Conservation (phyloP, 2,113 vertebrate genomes). For the Oophaga pumilio region DNA sequence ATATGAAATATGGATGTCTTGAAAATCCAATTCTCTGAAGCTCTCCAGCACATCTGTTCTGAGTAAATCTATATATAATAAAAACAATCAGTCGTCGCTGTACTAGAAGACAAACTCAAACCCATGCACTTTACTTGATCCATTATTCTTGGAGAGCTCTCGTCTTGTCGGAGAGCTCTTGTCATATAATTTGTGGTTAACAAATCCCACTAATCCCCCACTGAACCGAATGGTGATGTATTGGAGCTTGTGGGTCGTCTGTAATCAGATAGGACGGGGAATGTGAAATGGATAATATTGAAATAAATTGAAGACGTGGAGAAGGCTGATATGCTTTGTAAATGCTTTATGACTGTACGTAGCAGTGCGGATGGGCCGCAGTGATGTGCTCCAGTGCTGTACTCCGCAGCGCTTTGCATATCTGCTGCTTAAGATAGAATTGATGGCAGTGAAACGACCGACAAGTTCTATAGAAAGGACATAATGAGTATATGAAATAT, state of each 20-base stretch:
- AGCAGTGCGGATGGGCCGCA: neutral
- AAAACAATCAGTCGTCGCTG: slow-evolving; percentile 1
- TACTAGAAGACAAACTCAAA: neutral
- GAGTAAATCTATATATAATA: slow-evolving; percentile 4
- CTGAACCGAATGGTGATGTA: neutral
- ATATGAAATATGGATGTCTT: slow-evolving; percentile 13
- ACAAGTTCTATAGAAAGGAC: neutral
- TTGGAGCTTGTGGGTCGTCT: neutral
- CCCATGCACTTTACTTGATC: slow-evolving; percentile 7
- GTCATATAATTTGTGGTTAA: slow-evolving; percentile 27
- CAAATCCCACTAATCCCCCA: slow-evolving; percentile 20
- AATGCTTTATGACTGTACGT: neutral
- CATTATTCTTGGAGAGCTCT: slow-evolving; percentile 23
- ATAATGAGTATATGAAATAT: neutral
- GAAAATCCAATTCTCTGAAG: slow-evolving; percentile 1
- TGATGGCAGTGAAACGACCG: neutral
- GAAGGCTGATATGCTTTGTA: neutral
- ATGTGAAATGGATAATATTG: neutral
- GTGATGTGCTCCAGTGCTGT: neutral
- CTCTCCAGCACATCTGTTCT: neutral
- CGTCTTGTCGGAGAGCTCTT: slow-evolving; percentile 15
- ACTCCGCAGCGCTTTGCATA: neutral
- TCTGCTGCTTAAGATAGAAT: neutral
- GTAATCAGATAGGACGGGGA: neutral
- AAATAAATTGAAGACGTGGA: neutral